Conservation (phyloP, 1,140 invertebrate species). For the Mesaphorura yosii region DNA sequence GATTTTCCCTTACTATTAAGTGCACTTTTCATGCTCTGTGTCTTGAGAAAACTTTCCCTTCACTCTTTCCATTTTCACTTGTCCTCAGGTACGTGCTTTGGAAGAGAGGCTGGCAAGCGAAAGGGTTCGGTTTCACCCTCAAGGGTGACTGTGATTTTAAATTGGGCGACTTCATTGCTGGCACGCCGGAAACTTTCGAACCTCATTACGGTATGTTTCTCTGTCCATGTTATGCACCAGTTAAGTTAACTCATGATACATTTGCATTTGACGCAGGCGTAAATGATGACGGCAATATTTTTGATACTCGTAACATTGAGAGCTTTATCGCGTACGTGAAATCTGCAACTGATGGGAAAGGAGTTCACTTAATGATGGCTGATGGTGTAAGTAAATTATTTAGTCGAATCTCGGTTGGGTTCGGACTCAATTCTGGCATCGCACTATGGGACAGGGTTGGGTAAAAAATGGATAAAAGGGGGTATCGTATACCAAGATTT, state of each 20-base stretch:
- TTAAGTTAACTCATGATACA: no score
- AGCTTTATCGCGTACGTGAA: slow-evolving; percentile 63
- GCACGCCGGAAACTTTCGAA: slow-evolving; percentile 80
- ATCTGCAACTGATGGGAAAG: slow-evolving; percentile 58
- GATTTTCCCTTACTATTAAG: not conserved
- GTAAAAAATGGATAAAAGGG: no score
- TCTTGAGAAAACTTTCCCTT: no score
- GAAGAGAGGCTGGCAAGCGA: slow-evolving; percentile 71
- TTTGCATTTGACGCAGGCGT: no score
- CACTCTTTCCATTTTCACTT: no score
- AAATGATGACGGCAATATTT: slow-evolving; percentile 77
- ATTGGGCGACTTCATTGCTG: slow-evolving; percentile 76
- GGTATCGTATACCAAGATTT: no score
- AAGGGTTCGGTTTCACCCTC: slow-evolving; percentile 92
- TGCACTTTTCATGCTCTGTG: not conserved
- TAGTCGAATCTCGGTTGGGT: no score
- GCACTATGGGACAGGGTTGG: no score
- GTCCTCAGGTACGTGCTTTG: slow-evolving; percentile 61
- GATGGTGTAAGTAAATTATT: slow-evolving; percentile 61
- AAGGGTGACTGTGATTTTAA: slow-evolving; percentile 78
- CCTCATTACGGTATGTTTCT: slow-evolving; percentile 82
- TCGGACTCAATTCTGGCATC: no score
- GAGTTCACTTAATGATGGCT: slow-evolving; percentile 95
- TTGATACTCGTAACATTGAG: slow-evolving; percentile 65
- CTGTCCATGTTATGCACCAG: no score